Conservation (phyloP, 2,113 vertebrate species). For the Daboia siamensis region DNA sequence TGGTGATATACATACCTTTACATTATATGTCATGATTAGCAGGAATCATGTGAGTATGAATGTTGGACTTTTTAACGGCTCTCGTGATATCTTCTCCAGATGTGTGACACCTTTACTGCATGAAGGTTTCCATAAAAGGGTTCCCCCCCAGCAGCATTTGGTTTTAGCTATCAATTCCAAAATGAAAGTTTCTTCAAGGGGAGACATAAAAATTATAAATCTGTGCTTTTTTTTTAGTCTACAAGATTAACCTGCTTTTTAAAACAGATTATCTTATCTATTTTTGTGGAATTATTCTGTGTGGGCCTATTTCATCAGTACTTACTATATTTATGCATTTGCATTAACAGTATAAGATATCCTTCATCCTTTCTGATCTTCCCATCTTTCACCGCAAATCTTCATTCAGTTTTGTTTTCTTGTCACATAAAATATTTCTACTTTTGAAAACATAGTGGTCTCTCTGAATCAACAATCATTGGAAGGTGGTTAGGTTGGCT, state of each 20-base stretch:
- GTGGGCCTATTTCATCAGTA: conserved; percentile 11
- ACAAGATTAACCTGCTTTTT: neutral
- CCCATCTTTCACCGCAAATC: neutral
- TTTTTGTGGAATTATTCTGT: neutral
- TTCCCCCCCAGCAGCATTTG: neutral
- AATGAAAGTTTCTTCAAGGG: neutral
- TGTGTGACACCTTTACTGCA: neutral
- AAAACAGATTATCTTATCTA: neutral
- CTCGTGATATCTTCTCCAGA: neutral
- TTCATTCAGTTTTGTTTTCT: neutral
- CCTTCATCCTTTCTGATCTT: neutral
- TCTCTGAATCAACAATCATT: neutral
- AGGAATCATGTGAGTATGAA: neutral
- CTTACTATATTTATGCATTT: neutral
- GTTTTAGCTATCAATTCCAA: neutral
- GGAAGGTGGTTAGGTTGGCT: neutral
- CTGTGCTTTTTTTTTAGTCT: neutral
- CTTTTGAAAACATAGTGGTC: neutral
- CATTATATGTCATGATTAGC: neutral
- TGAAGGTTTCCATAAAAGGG: neutral
- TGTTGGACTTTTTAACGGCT: neutral
- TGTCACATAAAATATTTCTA: neutral
- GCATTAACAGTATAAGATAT: neutral
- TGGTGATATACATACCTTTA: neutral
- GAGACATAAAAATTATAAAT: neutral